Evolutionary conservation across 2,797 vertebrate species (phyloP).

Genomic region (Sebastes diaconus): DNA sequence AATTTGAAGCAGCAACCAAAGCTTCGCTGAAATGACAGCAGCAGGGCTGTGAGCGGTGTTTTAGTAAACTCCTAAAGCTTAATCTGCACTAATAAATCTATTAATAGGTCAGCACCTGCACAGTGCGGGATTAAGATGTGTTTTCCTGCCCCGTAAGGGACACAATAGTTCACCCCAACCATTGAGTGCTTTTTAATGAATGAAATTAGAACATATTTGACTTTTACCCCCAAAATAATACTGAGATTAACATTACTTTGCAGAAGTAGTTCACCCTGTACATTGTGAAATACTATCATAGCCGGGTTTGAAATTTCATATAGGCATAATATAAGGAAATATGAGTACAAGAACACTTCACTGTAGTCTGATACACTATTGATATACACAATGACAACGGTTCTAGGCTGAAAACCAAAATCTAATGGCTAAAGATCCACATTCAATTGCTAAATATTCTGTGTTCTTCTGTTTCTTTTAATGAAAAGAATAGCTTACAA

Average conservation of each 20-base stretch:
- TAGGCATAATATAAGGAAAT: slow-evolving; percentile 42
- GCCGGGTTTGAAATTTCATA: slow-evolving; percentile 46
- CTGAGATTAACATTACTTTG: slow-evolving; percentile 17
- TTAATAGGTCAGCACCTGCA: slow-evolving; percentile 56
- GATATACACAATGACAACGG: neutral
- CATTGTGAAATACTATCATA: slow-evolving; percentile 39
- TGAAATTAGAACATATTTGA: neutral
- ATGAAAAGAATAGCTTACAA: neutral
- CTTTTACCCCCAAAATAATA: neutral
- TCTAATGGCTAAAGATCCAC: neutral
- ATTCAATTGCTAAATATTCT: neutral
- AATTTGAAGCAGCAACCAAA: slow-evolving; percentile 47
- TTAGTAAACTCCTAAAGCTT: slow-evolving; percentile 53
- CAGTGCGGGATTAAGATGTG: slow-evolving; percentile 26
- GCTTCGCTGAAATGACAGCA: slow-evolving; percentile 29
- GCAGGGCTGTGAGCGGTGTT: slow-evolving; percentile 10
- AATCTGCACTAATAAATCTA: slow-evolving; percentile 69
- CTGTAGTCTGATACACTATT: slow-evolving; percentile 18
- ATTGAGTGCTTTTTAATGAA: neutral
- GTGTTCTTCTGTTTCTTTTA: neutral
- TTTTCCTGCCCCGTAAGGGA: slow-evolving; percentile 2
- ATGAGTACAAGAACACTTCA: slow-evolving; percentile 36
- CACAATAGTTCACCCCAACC: neutral
- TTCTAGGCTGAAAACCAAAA: neutral
- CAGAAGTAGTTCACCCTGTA: slow-evolving; percentile 10